Evolutionary conservation across 2,797 vertebrate species (phyloP).

Genomic region (Myotis myotis): DNA sequence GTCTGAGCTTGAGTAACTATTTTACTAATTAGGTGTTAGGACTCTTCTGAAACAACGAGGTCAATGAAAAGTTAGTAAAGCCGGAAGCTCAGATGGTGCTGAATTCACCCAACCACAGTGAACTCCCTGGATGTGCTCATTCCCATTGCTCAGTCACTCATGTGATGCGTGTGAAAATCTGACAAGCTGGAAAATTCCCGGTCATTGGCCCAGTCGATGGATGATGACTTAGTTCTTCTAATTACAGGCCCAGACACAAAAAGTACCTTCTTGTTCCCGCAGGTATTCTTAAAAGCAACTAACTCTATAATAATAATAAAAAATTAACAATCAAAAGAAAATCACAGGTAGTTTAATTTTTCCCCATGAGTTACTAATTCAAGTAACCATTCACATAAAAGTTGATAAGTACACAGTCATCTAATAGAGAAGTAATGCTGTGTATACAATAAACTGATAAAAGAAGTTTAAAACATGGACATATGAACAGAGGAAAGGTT

Average conservation of each 20-base stretch:
- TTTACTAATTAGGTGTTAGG: slow-evolving; percentile 48
- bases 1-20: slow-evolving; percentile 34
- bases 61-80: slow-evolving; percentile 76
- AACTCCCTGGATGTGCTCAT: slow-evolving; percentile 72
- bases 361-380: neutral
- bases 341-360: slow-evolving; percentile 26
- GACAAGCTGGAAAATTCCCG: slow-evolving; percentile 71
- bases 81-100: slow-evolving; percentile 80
- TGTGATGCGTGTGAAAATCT: slow-evolving; percentile 77
- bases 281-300: slow-evolving; percentile 53
- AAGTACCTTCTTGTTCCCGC: neutral
- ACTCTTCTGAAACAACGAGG: slow-evolving; percentile 67
- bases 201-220: slow-evolving; percentile 57
- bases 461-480: neutral
- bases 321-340: slow-evolving; percentile 30
- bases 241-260: slow-evolving; percentile 57
- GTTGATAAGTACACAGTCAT: neutral
- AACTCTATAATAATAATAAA: neutral
- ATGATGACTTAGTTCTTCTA: slow-evolving; percentile 64
- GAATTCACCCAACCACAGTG: slow-evolving; percentile 79
- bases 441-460: neutral
- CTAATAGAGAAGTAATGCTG: neutral
- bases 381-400: neutral
- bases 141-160: slow-evolving; percentile 71
- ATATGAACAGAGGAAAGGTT: neutral